Evolutionary conservation across 2,888 invertebrate genomes (phyloP), one percentile per base, ranked within the genome.

Genomic region (Drosophila recens): DNA sequence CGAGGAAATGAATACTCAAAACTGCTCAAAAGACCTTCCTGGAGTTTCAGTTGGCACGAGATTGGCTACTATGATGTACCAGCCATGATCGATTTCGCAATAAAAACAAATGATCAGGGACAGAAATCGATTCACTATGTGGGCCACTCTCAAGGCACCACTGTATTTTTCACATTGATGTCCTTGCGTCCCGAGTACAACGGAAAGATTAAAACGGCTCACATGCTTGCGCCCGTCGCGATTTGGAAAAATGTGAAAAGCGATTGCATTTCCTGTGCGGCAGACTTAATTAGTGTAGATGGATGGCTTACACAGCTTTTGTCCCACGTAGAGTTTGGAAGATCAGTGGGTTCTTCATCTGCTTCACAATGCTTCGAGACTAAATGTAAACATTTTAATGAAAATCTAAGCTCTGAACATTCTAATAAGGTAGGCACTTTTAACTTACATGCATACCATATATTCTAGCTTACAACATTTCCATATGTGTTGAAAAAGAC

Each of bases 21-120:
- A 10, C 78, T 76, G n/a, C 83, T 88, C 36, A 72, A 73, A 0
- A 33, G 36, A 0, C 40, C 54, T 2, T 91, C 89, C 48, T 91
- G 91, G 90, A 49, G 74, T 5, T 91, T 91, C 33, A 97, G 97
- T 79, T 98, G 96, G 94, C 97, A 98, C 87, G 97, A 99, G 92
- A 96, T 98, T 93, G 97, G 96, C 0, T 91, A 95, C 53, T 95
- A 96, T 90, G 85, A 86, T 34, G 66, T 87, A 0, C 40, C 89
- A 0, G 75, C 87, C 1, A 78, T 75, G 40, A 82, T 92, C 3
- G 90, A 91, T 46, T 90, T 86, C 40, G 75, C 90, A 0, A 56
- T 91, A 3, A n/a, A 52, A 2, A 64, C 49, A 4, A 91, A 83
- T 11, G 87, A 80, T n/a, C 72, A 80, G 23, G 72, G 64, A 0